Evolutionary conservation across 2,888 invertebrate genomes (phyloP).

Genomic region (Rhorus exstirpatorius): DNA sequence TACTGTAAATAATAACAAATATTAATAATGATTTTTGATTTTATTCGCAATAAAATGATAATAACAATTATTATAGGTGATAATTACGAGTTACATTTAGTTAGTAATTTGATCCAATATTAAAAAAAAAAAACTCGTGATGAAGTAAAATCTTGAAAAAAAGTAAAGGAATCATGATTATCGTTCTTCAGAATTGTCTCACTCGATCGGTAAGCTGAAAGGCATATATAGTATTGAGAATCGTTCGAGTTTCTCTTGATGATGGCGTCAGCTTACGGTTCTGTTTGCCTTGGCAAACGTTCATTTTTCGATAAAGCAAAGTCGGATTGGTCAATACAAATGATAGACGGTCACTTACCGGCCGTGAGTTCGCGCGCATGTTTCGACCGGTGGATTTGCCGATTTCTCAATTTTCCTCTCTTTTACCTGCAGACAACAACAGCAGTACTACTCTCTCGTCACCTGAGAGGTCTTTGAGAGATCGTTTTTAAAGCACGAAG

Average conservation of each 20-base stretch:
- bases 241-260: constrained; percentile 15
- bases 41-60: background rate
- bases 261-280: constrained; percentile 44
- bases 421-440: constrained; percentile 5
- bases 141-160: background rate
- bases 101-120: too few relatives aligned
- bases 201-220: constrained; percentile 25
- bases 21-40: background rate
- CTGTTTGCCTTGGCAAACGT: background rate
- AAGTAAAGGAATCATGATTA: background rate
- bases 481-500: background rate
- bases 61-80: background rate
- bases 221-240: background rate
- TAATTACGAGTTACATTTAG: too few relatives aligned
- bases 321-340: constrained; percentile 4
- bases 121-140: background rate
- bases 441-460: background rate
- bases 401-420: background rate
- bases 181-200: background rate
- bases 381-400: background rate
- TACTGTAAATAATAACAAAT: background rate
- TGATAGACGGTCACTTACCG: constrained; percentile 37
- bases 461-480: background rate
- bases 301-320: constrained; percentile 11
- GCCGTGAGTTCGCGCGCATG: background rate